Conservation (phyloP, 2,888 invertebrate species). For the Anodontia alba region DNA sequence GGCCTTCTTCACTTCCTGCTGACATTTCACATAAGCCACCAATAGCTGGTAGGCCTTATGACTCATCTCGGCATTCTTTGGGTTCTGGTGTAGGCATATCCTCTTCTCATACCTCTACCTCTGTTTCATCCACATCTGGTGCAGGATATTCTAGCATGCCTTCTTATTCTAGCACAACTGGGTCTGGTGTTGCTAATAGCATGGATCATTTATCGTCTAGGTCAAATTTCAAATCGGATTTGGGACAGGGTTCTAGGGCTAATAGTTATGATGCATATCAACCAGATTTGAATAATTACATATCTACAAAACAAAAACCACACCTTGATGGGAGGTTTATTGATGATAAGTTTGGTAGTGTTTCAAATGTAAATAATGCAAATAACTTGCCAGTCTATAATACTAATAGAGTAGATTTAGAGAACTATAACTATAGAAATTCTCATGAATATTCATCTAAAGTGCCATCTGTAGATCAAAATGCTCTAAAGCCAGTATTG, state of each 20-base stretch:
- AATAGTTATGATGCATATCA: neutral
- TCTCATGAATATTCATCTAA: slow-evolving; percentile 20
- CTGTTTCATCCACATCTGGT: slow-evolving; percentile 8
- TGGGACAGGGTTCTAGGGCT: neutral
- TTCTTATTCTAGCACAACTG: slow-evolving; percentile 18
- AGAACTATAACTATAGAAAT: slow-evolving; percentile 9
- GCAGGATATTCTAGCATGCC: slow-evolving; percentile 47
- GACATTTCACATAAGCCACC: slow-evolving; percentile 56
- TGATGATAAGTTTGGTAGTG: slow-evolving; percentile 7
- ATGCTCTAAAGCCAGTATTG: slow-evolving; percentile 8
- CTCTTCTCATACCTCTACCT: neutral
- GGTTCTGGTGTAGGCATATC: neutral
- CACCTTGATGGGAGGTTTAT: neutral
- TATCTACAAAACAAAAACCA: neutral
- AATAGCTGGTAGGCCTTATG: slow-evolving; percentile 32
- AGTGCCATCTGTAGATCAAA: slow-evolving; percentile 12
- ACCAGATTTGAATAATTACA: slow-evolving; percentile 19
- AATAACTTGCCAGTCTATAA: slow-evolving; percentile 18
- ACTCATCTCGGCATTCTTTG: slow-evolving; percentile 8
- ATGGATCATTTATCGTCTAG: slow-evolving; percentile 16
- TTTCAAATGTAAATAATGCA: neutral
- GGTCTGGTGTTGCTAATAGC: slow-evolving; percentile 2
- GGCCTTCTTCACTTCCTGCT: slow-evolving; percentile 38
- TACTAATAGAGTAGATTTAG: slow-evolving; percentile 15
- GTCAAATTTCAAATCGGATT: slow-evolving; percentile 33